Evolutionary conservation across 2,797 vertebrate genomes (phyloP).

Genomic region (Choloepus didactylus): DNA sequence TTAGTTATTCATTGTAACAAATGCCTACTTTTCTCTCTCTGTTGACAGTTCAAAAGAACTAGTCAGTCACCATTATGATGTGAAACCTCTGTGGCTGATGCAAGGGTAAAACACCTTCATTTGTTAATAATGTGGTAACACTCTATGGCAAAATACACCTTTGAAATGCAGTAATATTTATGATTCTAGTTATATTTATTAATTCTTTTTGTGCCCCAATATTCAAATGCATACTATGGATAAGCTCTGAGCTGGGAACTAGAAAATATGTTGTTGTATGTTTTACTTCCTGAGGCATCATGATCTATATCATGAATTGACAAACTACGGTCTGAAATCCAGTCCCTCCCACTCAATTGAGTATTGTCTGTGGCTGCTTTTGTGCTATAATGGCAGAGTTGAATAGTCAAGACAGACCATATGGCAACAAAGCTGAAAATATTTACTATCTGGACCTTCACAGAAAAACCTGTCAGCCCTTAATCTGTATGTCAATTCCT

Average conservation of each 20-base stretch:
- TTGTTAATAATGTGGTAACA: background rate
- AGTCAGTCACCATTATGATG: background rate
- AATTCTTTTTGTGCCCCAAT: background rate
- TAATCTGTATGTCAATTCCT: background rate
- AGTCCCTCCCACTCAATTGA: background rate
- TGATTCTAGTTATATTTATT: slow-evolving; percentile 5
- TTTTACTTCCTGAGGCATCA: background rate
- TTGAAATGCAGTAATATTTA: background rate
- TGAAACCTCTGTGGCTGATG: background rate
- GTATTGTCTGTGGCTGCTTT: background rate
- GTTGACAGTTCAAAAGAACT: background rate
- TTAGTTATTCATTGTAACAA: slow-evolving; percentile 3
- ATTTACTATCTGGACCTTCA: background rate
- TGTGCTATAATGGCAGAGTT: background rate
- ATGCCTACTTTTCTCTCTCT: background rate
- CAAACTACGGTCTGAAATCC: background rate
- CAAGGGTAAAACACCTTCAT: background rate
- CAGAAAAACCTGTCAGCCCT: background rate
- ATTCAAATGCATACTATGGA: background rate
- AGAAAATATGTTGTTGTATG: background rate
- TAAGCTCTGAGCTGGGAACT: background rate
- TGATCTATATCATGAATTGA: background rate
- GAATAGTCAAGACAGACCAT: background rate
- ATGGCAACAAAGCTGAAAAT: background rate
- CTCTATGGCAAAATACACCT: background rate